Conservation (phyloP, 2,888 invertebrate species). For the Brachynemurus nebulosus region DNA sequence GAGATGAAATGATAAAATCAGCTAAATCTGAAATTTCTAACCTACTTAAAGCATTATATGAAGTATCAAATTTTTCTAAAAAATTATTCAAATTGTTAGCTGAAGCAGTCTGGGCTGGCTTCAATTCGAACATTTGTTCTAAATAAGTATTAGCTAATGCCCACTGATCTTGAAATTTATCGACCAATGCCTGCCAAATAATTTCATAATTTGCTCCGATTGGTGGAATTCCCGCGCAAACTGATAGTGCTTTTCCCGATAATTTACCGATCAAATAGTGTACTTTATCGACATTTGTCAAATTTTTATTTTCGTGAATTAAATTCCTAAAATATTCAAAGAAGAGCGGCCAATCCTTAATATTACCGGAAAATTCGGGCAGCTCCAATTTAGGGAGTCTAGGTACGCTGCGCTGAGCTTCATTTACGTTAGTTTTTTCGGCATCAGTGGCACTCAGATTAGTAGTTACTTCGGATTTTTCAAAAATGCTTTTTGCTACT, state of each 20-base stretch:
- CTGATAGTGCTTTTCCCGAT: not conserved
- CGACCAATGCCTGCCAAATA: not conserved
- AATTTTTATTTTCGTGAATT: not conserved
- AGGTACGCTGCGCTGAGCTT: too few species aligned
- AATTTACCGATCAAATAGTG: not conserved
- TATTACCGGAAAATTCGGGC: not conserved
- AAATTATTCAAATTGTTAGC: too few species aligned
- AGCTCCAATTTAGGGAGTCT: not conserved
- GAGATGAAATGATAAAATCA: too few species aligned
- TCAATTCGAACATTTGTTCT: too few species aligned
- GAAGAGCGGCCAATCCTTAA: not conserved
- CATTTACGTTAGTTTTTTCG: too few species aligned
- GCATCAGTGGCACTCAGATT: too few species aligned
- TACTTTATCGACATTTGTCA: not conserved
- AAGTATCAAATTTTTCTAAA: too few species aligned
- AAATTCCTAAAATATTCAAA: not conserved
- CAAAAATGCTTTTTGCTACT: too few species aligned
- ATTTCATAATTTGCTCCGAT: not conserved
- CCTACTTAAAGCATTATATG: too few species aligned
- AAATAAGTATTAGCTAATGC: not conserved
- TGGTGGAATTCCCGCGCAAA: not conserved
- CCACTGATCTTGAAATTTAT: not conserved
- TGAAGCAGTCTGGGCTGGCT: too few species aligned
- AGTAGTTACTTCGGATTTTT: too few species aligned
- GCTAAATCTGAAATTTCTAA: not conserved